These are phyloP conservation scores for Acleris emargana DNA, from an alignment of 2,888 invertebrate genomes.

Conservation along the genomic window DNA sequence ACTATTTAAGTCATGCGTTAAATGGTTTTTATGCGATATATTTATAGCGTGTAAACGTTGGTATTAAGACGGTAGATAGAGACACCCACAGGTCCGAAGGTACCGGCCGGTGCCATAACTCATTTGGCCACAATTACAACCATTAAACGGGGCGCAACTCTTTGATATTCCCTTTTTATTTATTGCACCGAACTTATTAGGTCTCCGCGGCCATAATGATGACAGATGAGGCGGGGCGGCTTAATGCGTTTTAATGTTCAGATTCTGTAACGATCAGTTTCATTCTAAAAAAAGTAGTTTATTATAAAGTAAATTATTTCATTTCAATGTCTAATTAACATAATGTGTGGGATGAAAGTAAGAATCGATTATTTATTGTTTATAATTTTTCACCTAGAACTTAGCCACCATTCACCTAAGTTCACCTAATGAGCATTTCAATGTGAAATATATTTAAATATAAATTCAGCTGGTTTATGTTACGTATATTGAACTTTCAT, in stretches of 20 bases:
- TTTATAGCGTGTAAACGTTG: conserved; percentile 78
- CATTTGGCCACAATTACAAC: conserved; percentile 81
- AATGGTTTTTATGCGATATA: conserved; percentile 71
- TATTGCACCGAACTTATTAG: conserved; percentile 82
- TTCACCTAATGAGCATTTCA: too few relatives aligned
- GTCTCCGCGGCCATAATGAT: conserved; percentile 81
- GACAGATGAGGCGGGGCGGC: conserved; percentile 76
- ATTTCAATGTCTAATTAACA: conserved; percentile 47
- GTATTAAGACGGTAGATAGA: conserved; percentile 63
- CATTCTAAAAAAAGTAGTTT: conserved; percentile 56
- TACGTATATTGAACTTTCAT: too few relatives aligned
- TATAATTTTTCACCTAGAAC: not conserved
- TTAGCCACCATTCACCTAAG: not conserved
- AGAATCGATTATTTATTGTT: conserved; percentile 26
- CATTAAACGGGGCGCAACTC: conserved; percentile 79
- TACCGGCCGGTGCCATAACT: conserved; percentile 71
- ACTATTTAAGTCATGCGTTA: conserved; percentile 64
- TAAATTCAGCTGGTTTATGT: too few relatives aligned
- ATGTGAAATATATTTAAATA: too few relatives aligned
- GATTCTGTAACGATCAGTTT: conserved; percentile 56
- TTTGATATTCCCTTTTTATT: conserved; percentile 78
- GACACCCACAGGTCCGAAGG: conserved; percentile 66
- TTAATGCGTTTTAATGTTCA: conserved; percentile 69
- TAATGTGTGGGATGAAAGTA: conserved; percentile 27
- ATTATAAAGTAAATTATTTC: conserved; percentile 57